A percentile compares a stretch with the other conserved stretches of the same genome.
phyloP scores from a whole-genome alignment of 2,113 vertebrate species.

The Passer montanus region DNA sequence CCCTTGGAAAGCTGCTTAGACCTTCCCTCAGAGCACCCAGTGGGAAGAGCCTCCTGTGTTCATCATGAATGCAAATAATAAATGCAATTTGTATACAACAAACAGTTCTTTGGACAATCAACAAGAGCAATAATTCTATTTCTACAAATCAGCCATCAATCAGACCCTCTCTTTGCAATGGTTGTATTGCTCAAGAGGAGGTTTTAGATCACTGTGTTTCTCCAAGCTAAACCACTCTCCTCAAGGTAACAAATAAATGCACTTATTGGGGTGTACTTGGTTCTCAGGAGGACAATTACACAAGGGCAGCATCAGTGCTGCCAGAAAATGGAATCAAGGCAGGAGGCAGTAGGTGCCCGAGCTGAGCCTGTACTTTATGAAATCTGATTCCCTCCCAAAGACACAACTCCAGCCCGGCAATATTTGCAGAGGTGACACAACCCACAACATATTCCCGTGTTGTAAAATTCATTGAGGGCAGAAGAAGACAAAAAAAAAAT shows the following conservation, averaged over 20 bases:
- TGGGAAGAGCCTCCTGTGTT: background rate
- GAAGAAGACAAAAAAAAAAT: background rate
- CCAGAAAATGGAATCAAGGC: conserved; percentile 54
- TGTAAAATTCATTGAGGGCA: background rate
- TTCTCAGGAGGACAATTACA: conserved; percentile 41
- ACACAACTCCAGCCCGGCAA: background rate
- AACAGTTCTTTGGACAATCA: background rate
- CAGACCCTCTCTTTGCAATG: background rate
- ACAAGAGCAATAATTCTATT: background rate
- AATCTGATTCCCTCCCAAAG: conserved; percentile 36
- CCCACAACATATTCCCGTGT: rapidly evolving
- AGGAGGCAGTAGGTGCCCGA: conserved; percentile 6
- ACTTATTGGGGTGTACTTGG: background rate
- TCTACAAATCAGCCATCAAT: background rate
- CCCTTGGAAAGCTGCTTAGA: background rate
- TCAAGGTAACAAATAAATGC: background rate
- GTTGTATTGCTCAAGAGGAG: background rate
- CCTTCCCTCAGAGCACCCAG: background rate
- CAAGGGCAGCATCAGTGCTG: conserved; percentile 26
- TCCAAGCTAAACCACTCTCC: background rate
- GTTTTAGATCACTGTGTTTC: background rate
- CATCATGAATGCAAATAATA: background rate
- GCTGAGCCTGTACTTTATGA: conserved; percentile 14
- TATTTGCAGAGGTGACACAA: conserved; percentile 34
- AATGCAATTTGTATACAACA: background rate